Evolutionary conservation across 2,797 vertebrate genomes (phyloP), one percentile per base, ranked within the genome.

Genomic region (Carduelis carduelis): DNA sequence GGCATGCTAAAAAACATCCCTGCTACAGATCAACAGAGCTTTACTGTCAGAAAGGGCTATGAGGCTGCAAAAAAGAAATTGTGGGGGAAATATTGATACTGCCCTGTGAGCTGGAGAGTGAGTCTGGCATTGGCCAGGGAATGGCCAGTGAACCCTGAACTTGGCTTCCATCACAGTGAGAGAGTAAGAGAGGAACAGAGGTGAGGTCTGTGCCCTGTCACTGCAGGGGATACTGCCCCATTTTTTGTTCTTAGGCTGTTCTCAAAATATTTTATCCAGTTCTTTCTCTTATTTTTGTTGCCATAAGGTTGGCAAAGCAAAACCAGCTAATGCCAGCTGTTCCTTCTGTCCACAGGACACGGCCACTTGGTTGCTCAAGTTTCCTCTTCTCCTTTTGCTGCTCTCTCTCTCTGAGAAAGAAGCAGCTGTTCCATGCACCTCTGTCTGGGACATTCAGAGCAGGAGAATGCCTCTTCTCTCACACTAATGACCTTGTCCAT

Each of bases 301-400:
- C 47, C 6, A 39, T 70, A 52, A 81, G 4, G 3, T 43, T 77
- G 32, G 20, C 27, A 74, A 56, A 82, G 32, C 15, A 56, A 87
- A 89, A 60, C 17, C 56, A 46, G 8, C 17, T 76, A 20, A 63
- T 70, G 46, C n/a, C 32, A 39, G 2, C 35, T 85, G 22, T 57
- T 85, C 12, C 11, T 5, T 88, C 39, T 0, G 0, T 8, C 27
- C 6, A 3, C 0, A 4, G 26, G 46, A 72, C 17, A 1, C 0
- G 0, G 26, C 21, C 35, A 15, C 34, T 50, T 12, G 22, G 28
- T 55, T 55, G 23, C 28, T 83, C 22, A 53, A 35, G 14, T 50
- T 17, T 75, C 43, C 37, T 87, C 63, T 34, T 56, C 56, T 76
- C 19, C 30, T 78, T 71, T 85, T 81, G n/a, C 56, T 35, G 12